Evolutionary conservation across 1,140 invertebrate genomes (phyloP).

Genomic region (Zaprionus kolodkinae): DNA sequence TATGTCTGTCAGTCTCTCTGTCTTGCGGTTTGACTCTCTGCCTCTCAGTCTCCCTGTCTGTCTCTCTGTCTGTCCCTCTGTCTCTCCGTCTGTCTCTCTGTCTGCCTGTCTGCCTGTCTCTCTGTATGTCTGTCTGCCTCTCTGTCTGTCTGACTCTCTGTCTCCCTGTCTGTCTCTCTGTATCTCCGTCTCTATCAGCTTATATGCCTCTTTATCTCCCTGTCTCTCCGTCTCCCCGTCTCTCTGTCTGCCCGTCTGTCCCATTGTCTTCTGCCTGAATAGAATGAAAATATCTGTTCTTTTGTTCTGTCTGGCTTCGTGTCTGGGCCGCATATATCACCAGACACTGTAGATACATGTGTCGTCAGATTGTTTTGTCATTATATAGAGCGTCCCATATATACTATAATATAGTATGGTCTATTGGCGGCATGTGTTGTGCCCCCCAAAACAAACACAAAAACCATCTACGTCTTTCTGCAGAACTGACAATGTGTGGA

Average conservation of each 20-base stretch:
- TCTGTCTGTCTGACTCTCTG: too few species aligned
- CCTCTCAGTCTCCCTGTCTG: too few species aligned
- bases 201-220: too few species aligned
- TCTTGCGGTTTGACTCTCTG: too few species aligned
- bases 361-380: constrained; percentile 19
- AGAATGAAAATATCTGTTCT: constrained; percentile 34
- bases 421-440: constrained; percentile 8
- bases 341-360: constrained; percentile 19
- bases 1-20: too few species aligned
- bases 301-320: constrained; percentile 45
- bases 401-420: constrained; percentile 2
- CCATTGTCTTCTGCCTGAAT: constrained; percentile 7
- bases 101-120: neutral
- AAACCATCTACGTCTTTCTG: neutral
- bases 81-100: neutral
- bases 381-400: constrained; percentile 19
- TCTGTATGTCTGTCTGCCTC: neutral
- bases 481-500: constrained; percentile 9
- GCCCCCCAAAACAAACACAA: neutral
- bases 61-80: neutral
- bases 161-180: too few species aligned
- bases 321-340: constrained; percentile 40
- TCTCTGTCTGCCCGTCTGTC: neutral
- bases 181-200: too few species aligned
- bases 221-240: neutral